Evolutionary conservation across 2,797 vertebrate species (phyloP).

Genomic region (Zonotrichia albicollis): DNA sequence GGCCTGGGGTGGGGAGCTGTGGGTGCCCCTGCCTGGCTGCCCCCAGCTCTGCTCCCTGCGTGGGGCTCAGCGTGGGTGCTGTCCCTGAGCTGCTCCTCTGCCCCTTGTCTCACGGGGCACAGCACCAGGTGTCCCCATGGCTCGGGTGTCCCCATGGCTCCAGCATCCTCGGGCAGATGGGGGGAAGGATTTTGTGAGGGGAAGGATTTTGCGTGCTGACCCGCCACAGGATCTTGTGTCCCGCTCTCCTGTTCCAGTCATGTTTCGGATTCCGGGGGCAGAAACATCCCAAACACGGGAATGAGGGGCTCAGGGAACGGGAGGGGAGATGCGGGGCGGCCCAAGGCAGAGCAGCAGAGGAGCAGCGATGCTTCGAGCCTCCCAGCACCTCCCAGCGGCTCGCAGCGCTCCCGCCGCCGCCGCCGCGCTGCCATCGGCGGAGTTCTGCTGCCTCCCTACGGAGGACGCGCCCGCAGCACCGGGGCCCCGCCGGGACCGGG

Average conservation of each 20-base stretch:
- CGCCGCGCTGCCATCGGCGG: conserved; percentile 21
- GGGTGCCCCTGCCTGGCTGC: not conserved
- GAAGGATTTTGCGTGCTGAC: not conserved
- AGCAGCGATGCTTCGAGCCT: not conserved
- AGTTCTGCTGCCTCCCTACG: conserved; percentile 58
- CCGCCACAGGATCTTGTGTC: fast-evolving
- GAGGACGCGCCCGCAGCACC: not conserved
- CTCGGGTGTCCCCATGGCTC: not conserved
- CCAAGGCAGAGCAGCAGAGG: not conserved
- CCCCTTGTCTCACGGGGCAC: fast-evolving
- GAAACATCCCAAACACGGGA: fast-evolving
- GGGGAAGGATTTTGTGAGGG: not conserved
- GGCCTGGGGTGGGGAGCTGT: fast-evolving
- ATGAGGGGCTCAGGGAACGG: not conserved
- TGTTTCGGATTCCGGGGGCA: fast-evolving
- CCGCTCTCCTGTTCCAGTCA: not conserved
- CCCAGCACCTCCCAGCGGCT: not conserved
- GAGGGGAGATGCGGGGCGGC: not conserved
- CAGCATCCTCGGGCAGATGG: fast-evolving
- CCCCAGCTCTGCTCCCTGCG: fast-evolving
- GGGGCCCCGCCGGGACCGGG: not conserved
- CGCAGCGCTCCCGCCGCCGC: not conserved
- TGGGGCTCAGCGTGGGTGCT: not conserved
- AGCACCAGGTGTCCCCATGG: not conserved
- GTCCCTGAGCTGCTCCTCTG: not conserved